Base-by-base conservation (phyloP, 2,888 invertebrate species). In the Paralinhomoeus sp. region DNA sequence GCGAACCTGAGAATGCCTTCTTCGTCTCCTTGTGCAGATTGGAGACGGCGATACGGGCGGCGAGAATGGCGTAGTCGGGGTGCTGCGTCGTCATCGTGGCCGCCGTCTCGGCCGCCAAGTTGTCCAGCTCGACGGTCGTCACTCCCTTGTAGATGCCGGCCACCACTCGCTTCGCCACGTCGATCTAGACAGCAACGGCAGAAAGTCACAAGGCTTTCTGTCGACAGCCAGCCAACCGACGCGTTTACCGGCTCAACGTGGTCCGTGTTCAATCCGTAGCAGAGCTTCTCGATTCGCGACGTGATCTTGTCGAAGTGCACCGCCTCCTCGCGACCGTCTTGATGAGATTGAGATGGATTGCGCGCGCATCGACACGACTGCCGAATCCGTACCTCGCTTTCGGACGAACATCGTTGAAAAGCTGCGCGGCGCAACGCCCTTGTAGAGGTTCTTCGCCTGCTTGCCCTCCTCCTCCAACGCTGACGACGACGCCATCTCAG, bases 251-350 rank as follows among this genome's bases (percentile, higher is more conserved):
- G 89, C 63, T 91, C 89, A 23, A 97, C 78, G 70, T 80, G 91
- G 51, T 91, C 85, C 77, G 78, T 79, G 62, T 93, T 82, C 42
- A 97, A 70, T 22, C 84, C 84, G 69, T 91, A 89, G 61, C 91
- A 89, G 45, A 93, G 71, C 62, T 91, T 91, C 57, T 80, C 76
- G 41, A 97, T 83, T 57, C 93, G 72, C 1, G 84, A 84, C 1
- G 93, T 93, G 48, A 97, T 97, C 72, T 97, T 97, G 65, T 97
- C 93, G 62, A 91, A 80, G 66, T 85, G 83, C 1, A 93, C 80
- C 53, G 77, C 77, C 63, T 97, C 91, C 60, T 77, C 75, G 43
- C 82, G 72, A 0, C 89, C 87, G 72, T 78, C 40, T 40, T n/a
- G n/a, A n/a, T n/a, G n/a, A n/a, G n/a, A n/a, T n/a, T n/a, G n/a